These are phyloP conservation scores for Poicephalus meyeri DNA, from an alignment of 2,113 vertebrate species.

Conservation along the genomic window DNA sequence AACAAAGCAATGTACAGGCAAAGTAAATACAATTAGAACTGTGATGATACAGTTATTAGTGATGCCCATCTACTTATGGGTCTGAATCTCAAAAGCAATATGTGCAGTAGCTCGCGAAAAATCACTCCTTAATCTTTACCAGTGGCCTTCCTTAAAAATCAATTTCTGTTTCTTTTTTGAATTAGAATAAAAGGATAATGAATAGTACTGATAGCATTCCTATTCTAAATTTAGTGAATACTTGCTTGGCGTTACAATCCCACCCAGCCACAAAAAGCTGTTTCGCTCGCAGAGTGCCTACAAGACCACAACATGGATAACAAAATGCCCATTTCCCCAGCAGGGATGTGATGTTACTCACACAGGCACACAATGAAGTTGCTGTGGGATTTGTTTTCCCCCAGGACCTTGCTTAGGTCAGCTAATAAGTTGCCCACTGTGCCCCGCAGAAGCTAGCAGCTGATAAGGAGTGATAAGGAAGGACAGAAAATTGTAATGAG, in stretches of 20 bases:
- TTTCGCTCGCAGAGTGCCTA: background rate
- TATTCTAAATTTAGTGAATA: background rate
- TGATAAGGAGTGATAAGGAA: conserved; percentile 10
- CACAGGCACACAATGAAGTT: background rate
- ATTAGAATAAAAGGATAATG: background rate
- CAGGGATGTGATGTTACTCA: background rate
- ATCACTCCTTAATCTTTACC: background rate
- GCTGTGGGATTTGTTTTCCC: background rate
- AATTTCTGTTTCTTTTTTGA: conserved; percentile 22
- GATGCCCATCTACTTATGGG: background rate
- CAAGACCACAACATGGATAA: background rate
- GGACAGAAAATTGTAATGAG: background rate
- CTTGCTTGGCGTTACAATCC: background rate
- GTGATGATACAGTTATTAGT: background rate
- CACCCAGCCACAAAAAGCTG: background rate
- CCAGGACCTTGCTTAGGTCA: background rate
- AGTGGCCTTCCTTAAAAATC: background rate
- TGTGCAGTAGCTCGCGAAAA: background rate
- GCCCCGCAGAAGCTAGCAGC: background rate
- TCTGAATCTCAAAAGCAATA: background rate
- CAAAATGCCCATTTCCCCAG: background rate
- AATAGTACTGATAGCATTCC: background rate
- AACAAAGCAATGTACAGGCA: background rate
- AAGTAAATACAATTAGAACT: background rate
- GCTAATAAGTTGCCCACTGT: background rate